Base-by-base conservation (phyloP, 2,888 invertebrate genomes). In the Scaptomyza reducta region DNA sequence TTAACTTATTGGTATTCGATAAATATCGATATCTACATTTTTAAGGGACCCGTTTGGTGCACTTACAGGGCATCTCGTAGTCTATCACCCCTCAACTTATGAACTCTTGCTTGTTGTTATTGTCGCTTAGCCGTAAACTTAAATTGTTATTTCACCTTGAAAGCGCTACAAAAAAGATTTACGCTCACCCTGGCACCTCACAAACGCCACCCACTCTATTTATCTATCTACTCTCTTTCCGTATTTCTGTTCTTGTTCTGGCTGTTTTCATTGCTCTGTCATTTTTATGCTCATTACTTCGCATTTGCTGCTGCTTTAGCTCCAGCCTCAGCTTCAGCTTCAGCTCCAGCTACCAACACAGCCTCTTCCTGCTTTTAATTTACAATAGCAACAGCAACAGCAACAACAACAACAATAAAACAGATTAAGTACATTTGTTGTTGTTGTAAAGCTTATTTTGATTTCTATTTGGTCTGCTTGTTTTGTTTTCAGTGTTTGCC, bases 101-200 rank as follows among this genome's bases (percentile, higher is more conserved):
- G n/a, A 38, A 9, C 14, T 35, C 9, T 38, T 56, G 61, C 45
- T 46, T 69, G 57, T 60, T 56, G 29, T 44, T 69, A 53, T 72
- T 57, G 66, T 54, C 55, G 75, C 60, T 63, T 59, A 62, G 56
- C 77, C 77, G 62, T 74, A 87, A 88, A 87, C 88, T 85, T 85
- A 85, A 85, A 88, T 87, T 82, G 74, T 88, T 87, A 87, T 87
- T 88, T 88, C 79, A 88, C 87, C 87, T 88, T 88, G 77, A 85
- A 73, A 85, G 87, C 73, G 79, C 70, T 56, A 72, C 78, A 84
- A 81, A 78, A 74, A 65, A 88, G 88, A 87, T 84, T 84, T 87
- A 84, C 82, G 70, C 67, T 70, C 75, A 70, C 66, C 68, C 74
- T 71, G 72, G 49, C 80, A 68, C 63, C 69, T 65, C 55, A 22